Conservation (phyloP, 1,140 invertebrate genomes). For the Pachypeltis micranthus region DNA sequence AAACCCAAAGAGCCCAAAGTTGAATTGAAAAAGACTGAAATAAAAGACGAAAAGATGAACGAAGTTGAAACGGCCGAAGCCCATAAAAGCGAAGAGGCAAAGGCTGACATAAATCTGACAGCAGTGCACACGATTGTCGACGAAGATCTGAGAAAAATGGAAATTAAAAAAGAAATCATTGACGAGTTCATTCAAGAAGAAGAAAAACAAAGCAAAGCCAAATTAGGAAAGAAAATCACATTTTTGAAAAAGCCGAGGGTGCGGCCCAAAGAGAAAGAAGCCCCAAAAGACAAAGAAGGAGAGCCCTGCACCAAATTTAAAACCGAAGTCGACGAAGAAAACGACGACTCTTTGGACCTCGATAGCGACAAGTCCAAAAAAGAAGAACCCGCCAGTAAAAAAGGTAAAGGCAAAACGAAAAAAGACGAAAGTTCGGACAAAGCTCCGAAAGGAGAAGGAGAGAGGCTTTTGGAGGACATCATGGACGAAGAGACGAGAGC, state of each 20-base stretch:
- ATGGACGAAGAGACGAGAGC: slow-evolving; percentile 29
- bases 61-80: slow-evolving; percentile 1
- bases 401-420: slow-evolving; percentile 24
- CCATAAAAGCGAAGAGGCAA: slow-evolving; percentile 11
- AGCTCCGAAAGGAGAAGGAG: slow-evolving; percentile 17
- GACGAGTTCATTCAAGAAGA: slow-evolving; percentile 15
- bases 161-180: slow-evolving; percentile 13
- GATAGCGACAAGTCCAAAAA: slow-evolving; percentile 23
- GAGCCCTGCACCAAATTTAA: slow-evolving; percentile 33
- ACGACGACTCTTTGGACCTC: too few species aligned
- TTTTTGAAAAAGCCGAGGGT: slow-evolving; percentile 23
- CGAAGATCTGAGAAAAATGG: slow-evolving; percentile 3
- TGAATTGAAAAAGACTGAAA: slow-evolving; percentile 2
- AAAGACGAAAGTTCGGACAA: slow-evolving; percentile 29
- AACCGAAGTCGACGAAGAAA: slow-evolving; percentile 25
- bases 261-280: slow-evolving; percentile 27
- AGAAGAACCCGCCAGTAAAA: slow-evolving; percentile 27
- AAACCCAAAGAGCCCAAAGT: slow-evolving; percentile 1
- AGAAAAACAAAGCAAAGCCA: slow-evolving; percentile 24
- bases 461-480: slow-evolving; percentile 24
- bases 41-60: slow-evolving; percentile 7
- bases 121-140: slow-evolving; percentile 9
- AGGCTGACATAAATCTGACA: slow-evolving; percentile 7
- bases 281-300: too few species aligned
- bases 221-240: slow-evolving; percentile 29